Base-by-base conservation (phyloP, 1,140 invertebrate species). In the Anastrepha obliqua region DNA sequence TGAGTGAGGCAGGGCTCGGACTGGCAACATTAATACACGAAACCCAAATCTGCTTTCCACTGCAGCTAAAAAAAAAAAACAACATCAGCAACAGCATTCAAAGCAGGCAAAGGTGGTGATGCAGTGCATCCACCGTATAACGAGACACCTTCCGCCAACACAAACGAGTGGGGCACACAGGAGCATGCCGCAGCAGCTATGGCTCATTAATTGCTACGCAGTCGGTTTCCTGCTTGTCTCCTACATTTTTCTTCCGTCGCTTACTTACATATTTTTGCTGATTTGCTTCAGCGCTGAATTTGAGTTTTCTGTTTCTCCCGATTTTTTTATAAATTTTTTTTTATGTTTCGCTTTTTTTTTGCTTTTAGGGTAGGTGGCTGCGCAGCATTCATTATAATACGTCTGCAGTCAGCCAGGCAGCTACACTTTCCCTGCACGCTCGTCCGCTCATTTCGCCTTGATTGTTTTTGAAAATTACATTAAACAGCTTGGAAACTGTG, bases 181-280 rank as follows among this genome's bases (percentile, higher is more conserved):
- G 11, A 74, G 42, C 67, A 74, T 74, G 67, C 15, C 67, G 44
- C 67, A 74, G 74, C 47, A 74, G 74, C 47, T 81, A 81, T 81
- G 74, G 74, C 47, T 81, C 74, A 81, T 81, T 81, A 81, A 81
- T 81, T 81, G 74, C 47, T 81, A 81, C 47, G 74, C 47, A 81
- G 44, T 55, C 47, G 74, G 17, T 81, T 81, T 81, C 47, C 47
- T 81, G 74, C 47, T 81, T 47, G n/a, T 20, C 60, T 62, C 60
- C 15, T 51, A 81, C 74, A 55, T 9, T 67, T 70, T 17, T 70
- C 17, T 55, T 81, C 20, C 1, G 15, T 29, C 44, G 17, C 47
- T 55, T 81, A 20, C 17, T 17, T 51, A 17, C 17, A 20, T 81
- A 55, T 9, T 15, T 15, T 17, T 55, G 47, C 51, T 51, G 13